These are phyloP conservation scores for Lottia gigantea DNA, from an alignment of 2,888 invertebrate species.

Conservation along the genomic window DNA sequence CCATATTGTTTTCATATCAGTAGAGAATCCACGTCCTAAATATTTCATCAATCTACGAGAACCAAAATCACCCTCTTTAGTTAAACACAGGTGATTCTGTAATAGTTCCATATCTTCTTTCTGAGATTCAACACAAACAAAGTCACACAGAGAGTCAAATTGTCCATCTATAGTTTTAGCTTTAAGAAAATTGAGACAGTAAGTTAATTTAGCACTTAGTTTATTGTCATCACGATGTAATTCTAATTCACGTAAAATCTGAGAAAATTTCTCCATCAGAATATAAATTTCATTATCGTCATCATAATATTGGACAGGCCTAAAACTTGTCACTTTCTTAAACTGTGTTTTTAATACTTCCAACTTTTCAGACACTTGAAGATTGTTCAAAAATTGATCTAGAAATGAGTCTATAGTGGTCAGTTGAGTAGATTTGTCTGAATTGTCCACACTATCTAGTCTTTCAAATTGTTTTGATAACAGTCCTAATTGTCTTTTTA, in stretches of 20 bases:
- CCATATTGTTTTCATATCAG: constrained; percentile 4
- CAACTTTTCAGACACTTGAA: background rate
- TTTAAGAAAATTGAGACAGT: background rate
- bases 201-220: background rate
- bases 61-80: constrained; percentile 7
- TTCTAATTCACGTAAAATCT: background rate
- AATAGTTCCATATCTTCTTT: constrained; percentile 6
- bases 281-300: background rate
- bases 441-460: background rate
- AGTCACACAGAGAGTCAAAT: constrained; percentile 1
- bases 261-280: background rate
- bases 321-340: background rate
- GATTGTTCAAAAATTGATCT: background rate
- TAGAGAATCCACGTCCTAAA: background rate
- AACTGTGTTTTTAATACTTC: background rate
- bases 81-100: constrained; percentile 8
- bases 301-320: background rate
- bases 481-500: background rate
- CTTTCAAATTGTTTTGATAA: constrained; percentile 5
- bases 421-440: background rate
- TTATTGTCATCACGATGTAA: background rate
- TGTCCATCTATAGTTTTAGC: background rate
- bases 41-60: background rate
- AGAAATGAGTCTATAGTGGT: background rate
- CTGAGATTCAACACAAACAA: constrained; percentile 6